A percentile compares a stretch with the other conserved stretches of the same genome.
phyloP scores from a whole-genome alignment of 2,888 invertebrate genomes.

The Sycophila texana region DNA sequence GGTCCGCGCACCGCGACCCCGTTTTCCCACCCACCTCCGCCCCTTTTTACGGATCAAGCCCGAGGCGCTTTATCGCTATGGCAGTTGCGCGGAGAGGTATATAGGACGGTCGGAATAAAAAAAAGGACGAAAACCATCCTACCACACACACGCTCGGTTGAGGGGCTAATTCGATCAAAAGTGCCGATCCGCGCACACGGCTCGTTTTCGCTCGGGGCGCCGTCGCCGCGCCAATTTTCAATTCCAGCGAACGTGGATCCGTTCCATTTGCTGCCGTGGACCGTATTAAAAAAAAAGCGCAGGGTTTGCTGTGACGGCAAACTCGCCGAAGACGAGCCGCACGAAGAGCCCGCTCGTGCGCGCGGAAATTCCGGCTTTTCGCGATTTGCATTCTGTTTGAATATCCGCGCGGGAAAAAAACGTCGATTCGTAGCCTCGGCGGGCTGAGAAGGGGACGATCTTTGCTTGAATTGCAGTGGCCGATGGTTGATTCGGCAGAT shows the following conservation, averaged over 20 bases:
- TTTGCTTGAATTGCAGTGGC: too few species aligned
- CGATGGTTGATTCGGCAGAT: too few species aligned
- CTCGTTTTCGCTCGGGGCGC: constrained; percentile 5
- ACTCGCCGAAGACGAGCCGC: constrained; percentile 24
- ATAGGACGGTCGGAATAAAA: background rate
- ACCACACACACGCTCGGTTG: constrained; percentile 47
- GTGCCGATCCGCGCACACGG: background rate
- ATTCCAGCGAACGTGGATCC: background rate
- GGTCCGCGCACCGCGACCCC: constrained; percentile 1
- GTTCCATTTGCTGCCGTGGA: background rate
- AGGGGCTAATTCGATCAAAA: constrained; percentile 43
- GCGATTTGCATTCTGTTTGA: constrained; percentile 29
- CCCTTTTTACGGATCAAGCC: background rate
- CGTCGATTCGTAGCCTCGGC: too few species aligned
- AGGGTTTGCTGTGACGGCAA: background rate
- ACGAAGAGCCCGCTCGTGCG: background rate
- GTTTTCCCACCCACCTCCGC: constrained; percentile 4
- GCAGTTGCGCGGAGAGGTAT: constrained; percentile 1
- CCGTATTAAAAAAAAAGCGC: constrained; percentile 12
- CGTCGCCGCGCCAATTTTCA: constrained; percentile 38
- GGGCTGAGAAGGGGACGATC: too few species aligned
- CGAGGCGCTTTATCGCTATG: constrained; percentile 17
- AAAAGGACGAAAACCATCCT: constrained; percentile 24
- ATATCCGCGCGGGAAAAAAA: background rate
- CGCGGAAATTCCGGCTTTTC: background rate